Conservation (phyloP, 2,888 invertebrate genomes). For the Teinopalpus imperialis region DNA sequence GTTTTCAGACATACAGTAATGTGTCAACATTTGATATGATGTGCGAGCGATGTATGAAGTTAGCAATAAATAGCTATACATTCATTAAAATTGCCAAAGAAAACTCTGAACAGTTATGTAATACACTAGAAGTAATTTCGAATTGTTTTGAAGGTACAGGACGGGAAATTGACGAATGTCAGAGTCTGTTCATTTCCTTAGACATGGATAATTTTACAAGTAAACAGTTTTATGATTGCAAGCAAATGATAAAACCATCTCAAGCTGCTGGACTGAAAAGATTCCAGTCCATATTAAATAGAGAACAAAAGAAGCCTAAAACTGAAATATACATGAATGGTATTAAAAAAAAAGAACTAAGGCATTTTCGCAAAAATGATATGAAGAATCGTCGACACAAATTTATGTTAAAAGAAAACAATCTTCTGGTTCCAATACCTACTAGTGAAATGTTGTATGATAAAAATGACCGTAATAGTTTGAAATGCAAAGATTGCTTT, state of each 20-base stretch:
- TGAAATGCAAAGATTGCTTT: slow-evolving; percentile 53
- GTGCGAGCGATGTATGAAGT: slow-evolving; percentile 48
- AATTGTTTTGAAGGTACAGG: slow-evolving; percentile 39
- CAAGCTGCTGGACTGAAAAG: slow-evolving; percentile 39
- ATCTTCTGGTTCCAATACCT: slow-evolving; percentile 34
- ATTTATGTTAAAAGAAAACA: slow-evolving; percentile 14
- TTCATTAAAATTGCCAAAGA: slow-evolving; percentile 45
- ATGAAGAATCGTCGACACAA: slow-evolving; percentile 24
- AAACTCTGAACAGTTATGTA: slow-evolving; percentile 42
- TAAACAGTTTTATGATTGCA: slow-evolving; percentile 48
- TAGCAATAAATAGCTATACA: slow-evolving; percentile 46
- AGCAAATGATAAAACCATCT: slow-evolving; percentile 29
- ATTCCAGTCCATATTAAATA: slow-evolving; percentile 34
- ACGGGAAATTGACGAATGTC: slow-evolving; percentile 32
- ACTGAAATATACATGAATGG: slow-evolving; percentile 25
- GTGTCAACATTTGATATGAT: slow-evolving; percentile 44
- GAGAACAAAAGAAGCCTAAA: slow-evolving; percentile 28
- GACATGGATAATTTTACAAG: slow-evolving; percentile 43
- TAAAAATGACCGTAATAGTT: slow-evolving; percentile 34
- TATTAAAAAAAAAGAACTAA: slow-evolving; percentile 26
- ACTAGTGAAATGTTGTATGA: slow-evolving; percentile 48
- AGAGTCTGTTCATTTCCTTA: slow-evolving; percentile 50
- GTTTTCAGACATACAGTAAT: slow-evolving; percentile 50
- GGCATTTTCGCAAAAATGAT: slow-evolving; percentile 20
- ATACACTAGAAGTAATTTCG: slow-evolving; percentile 40